Evolutionary conservation across 2,113 vertebrate species (phyloP), one percentile per base, ranked within the genome.

Genomic region (Ondatra zibethicus): DNA sequence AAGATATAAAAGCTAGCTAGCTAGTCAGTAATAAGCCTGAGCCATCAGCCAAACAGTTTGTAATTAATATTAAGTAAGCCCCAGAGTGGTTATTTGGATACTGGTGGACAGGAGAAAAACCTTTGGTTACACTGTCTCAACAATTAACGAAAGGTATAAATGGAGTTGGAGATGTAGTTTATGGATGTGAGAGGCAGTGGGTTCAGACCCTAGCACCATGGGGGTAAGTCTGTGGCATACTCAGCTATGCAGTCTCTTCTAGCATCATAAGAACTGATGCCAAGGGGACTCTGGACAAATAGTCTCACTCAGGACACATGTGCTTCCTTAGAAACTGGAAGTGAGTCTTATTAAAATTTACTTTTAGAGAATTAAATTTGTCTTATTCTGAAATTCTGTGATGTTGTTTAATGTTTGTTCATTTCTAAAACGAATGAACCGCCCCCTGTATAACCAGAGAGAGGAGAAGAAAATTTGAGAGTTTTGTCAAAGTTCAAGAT

Each of bases 311-410:
- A 58, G 85, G 47, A 93, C 50, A 66, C 72, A 61, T 33, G n/a
- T 86, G 39, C 78, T 10, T 7, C 82, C 58, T 88, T 80, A 94
- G 42, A 96, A 91, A 87, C 31, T 86, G 65, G 39, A 91, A 91
- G 52, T 45, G 65, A 92, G 9, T 94, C 14, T 65, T 68, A 75
- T 31, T 82, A 55, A 91, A 96, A 77, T 93, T 92, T 85, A 42
- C 14, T 94, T 92, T 92, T 29, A 87, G 17, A 88, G 25, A 92
- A 73, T 93, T 97, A 75, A 92, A 45, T 84, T 93, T 92, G 3
- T 70, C 88, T 89, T 88, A 52, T 19, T 78, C 87, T 92, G 45
- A 95, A 66, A 33, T 89, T 29, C 90, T 63, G 9, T 47, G 77
- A 55, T 36, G 45, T 66, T 78, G 36, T 68, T 95, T 88, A 80